phyloP scores from a whole-genome alignment of 2,888 invertebrate genomes.

The Volucella inflata region DNA sequence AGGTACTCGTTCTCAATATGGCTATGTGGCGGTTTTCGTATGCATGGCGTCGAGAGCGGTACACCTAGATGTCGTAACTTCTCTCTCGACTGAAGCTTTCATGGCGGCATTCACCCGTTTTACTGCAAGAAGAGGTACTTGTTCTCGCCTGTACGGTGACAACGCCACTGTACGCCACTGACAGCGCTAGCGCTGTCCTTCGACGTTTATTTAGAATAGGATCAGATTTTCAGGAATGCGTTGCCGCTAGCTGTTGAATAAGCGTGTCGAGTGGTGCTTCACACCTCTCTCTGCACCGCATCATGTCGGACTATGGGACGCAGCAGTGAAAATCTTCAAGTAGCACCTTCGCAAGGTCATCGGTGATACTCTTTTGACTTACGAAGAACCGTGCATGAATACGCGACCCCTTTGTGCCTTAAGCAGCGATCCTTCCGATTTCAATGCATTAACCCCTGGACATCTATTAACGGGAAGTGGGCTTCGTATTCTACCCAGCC shows the following conservation, averaged over 20 bases:
- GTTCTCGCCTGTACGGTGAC: constrained; percentile 8
- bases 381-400: constrained; percentile 9
- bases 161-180: constrained; percentile 9
- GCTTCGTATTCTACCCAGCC: not conserved
- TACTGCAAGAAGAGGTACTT: not conserved
- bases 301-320: not conserved
- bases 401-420: constrained; percentile 20
- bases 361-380: not conserved
- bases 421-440: constrained; percentile 16
- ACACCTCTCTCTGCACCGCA: too few species aligned
- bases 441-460: constrained; percentile 6
- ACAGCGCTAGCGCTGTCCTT: not conserved
- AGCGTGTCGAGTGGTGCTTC: constrained; percentile 12
- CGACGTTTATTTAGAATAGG: not conserved
- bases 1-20: not conserved
- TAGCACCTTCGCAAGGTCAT: constrained; percentile 26
- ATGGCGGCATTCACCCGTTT: constrained; percentile 5
- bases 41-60: constrained; percentile 1
- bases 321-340: constrained; percentile 10
- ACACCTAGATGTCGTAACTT: not conserved
- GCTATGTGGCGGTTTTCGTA: constrained; percentile 7
- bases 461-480: constrained; percentile 2
- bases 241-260: constrained; percentile 1
- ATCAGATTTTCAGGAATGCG: constrained; percentile 1
- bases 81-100: constrained; percentile 2